Conservation (phyloP, 2,888 invertebrate genomes). For the Netelia fuscicornis region DNA sequence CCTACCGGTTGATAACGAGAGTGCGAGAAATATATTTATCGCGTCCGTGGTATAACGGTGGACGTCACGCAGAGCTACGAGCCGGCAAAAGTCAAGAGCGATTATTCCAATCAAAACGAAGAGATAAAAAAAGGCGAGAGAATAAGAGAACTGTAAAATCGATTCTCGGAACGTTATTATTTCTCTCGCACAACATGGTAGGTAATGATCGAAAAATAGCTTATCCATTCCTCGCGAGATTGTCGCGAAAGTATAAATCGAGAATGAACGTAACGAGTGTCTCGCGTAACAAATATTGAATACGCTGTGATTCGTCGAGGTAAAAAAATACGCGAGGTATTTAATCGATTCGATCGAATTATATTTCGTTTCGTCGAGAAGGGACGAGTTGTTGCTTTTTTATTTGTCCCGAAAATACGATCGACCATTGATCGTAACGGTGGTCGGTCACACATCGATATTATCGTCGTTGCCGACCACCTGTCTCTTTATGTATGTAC, state of each 20-base stretch:
- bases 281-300: too few relatives aligned
- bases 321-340: too few relatives aligned
- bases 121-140: conserved; percentile 5
- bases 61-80: conserved; percentile 42
- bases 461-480: conserved; percentile 15
- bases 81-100: conserved; percentile 23
- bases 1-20: conserved; percentile 47
- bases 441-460: neutral
- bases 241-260: too few relatives aligned
- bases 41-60: conserved; percentile 2
- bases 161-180: conserved; percentile 50
- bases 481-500: conserved; percentile 14
- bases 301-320: too few relatives aligned
- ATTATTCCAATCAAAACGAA: conserved; percentile 35
- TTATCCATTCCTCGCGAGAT: too few relatives aligned
- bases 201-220: too few relatives aligned
- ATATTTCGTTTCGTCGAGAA: neutral
- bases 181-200: neutral
- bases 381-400: too few relatives aligned
- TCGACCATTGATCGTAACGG: too few relatives aligned
- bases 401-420: too few relatives aligned
- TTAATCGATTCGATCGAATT: conserved; percentile 30
- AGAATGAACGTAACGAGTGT: too few relatives aligned
- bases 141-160: conserved; percentile 21
- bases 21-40: conserved; percentile 58